Percentiles rank a stretch among this genome's conserved stretches.
phyloP scores from a whole-genome alignment of 2,113 vertebrate genomes.

The Salvator merianae region DNA sequence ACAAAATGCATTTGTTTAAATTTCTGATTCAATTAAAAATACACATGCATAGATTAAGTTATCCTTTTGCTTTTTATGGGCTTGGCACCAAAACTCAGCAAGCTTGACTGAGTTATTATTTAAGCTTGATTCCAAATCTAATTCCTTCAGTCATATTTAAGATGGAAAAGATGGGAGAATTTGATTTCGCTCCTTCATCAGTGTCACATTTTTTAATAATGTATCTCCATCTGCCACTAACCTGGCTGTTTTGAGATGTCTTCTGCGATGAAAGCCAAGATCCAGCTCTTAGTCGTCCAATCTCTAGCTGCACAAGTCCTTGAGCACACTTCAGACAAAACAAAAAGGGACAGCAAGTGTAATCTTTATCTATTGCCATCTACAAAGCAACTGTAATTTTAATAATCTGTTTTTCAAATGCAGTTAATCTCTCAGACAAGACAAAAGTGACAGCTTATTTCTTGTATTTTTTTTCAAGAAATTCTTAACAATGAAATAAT shows the following conservation, averaged over 20 bases:
- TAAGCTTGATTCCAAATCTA: not conserved
- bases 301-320: conserved; percentile 87
- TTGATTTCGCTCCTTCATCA: not conserved
- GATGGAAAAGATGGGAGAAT: not conserved
- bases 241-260: conserved; percentile 85
- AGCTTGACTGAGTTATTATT: not conserved
- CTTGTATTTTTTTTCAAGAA: not conserved
- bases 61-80: not conserved
- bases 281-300: conserved; percentile 89
- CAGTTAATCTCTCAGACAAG: no score
- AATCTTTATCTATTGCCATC: no score
- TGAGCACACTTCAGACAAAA: conserved; percentile 85
- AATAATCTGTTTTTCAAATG: no score
- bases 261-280: conserved; percentile 86
- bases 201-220: not conserved
- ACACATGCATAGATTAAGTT: not conserved
- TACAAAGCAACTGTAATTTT: no score
- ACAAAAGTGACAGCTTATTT: not conserved
- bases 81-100: not conserved
- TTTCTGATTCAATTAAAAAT: not conserved
- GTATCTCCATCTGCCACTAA: conserved; percentile 59
- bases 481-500: not conserved
- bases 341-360: not conserved
- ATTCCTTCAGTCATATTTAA: not conserved
- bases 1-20: not conserved